Conservation (phyloP, 2,113 vertebrate species). For the Glaucidium brasilianum region DNA sequence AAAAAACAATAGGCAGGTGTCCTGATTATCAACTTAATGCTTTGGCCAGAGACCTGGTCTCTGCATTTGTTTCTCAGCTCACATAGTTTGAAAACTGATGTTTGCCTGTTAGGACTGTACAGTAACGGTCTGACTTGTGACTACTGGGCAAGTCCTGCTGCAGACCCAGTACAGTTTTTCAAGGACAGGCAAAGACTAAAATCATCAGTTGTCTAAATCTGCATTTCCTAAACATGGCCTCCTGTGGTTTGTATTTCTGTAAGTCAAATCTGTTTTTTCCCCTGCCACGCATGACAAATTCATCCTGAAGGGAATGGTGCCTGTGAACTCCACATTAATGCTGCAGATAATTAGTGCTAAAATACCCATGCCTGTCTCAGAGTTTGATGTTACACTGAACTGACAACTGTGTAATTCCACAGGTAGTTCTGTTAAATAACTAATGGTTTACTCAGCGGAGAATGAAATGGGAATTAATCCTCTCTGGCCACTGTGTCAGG, state of each 20-base stretch:
- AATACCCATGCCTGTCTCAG: background rate
- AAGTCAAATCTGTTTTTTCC: background rate
- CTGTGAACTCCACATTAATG: background rate
- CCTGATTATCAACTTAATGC: background rate
- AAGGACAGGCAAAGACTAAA: background rate
- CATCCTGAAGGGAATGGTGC: background rate
- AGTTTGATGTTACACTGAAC: background rate
- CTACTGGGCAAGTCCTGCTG: background rate
- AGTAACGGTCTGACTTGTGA: accelerated
- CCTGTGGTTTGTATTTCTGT: background rate
- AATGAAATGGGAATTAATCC: background rate
- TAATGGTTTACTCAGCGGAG: background rate
- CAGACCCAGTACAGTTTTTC: background rate
- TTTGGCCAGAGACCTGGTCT: background rate
- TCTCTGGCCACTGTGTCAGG: background rate
- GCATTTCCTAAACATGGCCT: background rate
- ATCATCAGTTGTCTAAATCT: background rate
- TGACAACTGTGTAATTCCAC: background rate
- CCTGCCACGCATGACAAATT: background rate
- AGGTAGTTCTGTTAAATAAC: background rate
- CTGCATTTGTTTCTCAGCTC: background rate
- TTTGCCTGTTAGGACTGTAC: background rate
- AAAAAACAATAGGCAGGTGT: background rate
- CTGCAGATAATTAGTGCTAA: background rate
- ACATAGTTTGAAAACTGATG: background rate